phyloP scores from a whole-genome alignment of 2,797 vertebrate species.

The Halcyon chelicuti region DNA sequence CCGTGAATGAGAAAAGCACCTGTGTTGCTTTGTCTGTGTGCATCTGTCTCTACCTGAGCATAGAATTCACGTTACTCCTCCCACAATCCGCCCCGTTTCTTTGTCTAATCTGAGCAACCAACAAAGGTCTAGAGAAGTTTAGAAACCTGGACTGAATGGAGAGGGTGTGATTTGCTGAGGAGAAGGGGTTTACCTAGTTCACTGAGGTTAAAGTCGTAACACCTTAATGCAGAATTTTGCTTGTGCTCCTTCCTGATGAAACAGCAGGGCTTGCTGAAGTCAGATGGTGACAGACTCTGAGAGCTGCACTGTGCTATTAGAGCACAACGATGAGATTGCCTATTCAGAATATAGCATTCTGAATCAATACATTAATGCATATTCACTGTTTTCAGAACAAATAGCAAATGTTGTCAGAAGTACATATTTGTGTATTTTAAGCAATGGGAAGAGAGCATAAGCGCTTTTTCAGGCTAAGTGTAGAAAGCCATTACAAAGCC shows the following conservation, averaged over 20 bases:
- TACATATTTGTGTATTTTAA: constrained; percentile 25
- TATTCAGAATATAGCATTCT: background rate
- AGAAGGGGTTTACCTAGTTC: background rate
- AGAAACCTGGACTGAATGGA: background rate
- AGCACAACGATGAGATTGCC: background rate
- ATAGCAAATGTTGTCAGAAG: constrained; percentile 22
- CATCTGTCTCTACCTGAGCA: constrained; percentile 64
- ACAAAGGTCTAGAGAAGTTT: constrained; percentile 10
- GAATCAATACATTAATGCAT: constrained; percentile 39
- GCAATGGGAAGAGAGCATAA: background rate
- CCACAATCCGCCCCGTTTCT: constrained; percentile 65
- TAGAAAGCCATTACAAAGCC: constrained; percentile 47
- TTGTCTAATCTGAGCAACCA: constrained; percentile 56
- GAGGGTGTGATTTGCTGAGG: background rate
- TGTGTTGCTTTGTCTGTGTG: constrained; percentile 72
- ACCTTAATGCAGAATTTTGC: background rate
- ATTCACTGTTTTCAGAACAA: constrained; percentile 2
- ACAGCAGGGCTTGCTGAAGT: background rate
- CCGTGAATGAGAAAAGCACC: constrained; percentile 56
- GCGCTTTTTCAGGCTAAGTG: background rate
- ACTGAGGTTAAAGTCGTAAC: background rate
- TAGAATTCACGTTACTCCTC: constrained; percentile 70
- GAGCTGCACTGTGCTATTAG: background rate
- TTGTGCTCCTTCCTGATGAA: background rate
- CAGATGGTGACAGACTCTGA: background rate